Percentiles rank a stretch among this genome's conserved stretches.
Evolutionary conservation across 2,888 invertebrate genomes (phyloP).

Genomic region (Lamproptera curius): DNA sequence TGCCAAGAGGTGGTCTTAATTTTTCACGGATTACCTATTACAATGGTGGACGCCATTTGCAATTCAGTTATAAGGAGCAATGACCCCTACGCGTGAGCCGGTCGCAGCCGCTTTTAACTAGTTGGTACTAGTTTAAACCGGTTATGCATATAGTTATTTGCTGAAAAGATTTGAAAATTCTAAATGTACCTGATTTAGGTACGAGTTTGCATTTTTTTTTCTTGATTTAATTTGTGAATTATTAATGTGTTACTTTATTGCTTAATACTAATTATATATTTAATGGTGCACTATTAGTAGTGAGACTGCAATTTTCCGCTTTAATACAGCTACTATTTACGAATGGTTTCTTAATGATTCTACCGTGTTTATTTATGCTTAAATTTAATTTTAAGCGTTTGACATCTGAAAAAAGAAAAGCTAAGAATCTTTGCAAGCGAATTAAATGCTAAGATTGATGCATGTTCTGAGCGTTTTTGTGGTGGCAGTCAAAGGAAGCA

Average conservation of each 20-base stretch:
- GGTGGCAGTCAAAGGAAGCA: not conserved
- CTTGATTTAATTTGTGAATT: too few species aligned
- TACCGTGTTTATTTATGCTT: not conserved
- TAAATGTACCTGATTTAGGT: too few species aligned
- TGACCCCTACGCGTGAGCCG: constrained; percentile 19
- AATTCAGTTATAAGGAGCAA: constrained; percentile 14
- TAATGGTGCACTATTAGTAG: too few species aligned
- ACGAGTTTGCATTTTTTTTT: too few species aligned
- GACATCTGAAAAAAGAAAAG: not conserved
- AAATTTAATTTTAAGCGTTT: not conserved
- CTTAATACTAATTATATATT: too few species aligned
- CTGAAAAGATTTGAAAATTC: too few species aligned
- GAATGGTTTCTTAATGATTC: too few species aligned
- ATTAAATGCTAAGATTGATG: not conserved
- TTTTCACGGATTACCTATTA: constrained; percentile 4
- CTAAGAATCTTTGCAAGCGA: not conserved
- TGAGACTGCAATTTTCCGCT: not conserved
- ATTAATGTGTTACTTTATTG: too few species aligned
- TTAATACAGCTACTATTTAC: not conserved
- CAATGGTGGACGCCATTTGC: constrained; percentile 17
- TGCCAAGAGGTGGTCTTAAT: not conserved
- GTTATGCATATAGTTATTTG: constrained; percentile 4
- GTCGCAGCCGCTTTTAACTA: constrained; percentile 16
- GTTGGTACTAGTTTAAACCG: constrained; percentile 19
- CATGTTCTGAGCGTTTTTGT: too few species aligned